Evolutionary conservation across 1,140 invertebrate species (phyloP).

Genomic region (Saccostrea echinata): DNA sequence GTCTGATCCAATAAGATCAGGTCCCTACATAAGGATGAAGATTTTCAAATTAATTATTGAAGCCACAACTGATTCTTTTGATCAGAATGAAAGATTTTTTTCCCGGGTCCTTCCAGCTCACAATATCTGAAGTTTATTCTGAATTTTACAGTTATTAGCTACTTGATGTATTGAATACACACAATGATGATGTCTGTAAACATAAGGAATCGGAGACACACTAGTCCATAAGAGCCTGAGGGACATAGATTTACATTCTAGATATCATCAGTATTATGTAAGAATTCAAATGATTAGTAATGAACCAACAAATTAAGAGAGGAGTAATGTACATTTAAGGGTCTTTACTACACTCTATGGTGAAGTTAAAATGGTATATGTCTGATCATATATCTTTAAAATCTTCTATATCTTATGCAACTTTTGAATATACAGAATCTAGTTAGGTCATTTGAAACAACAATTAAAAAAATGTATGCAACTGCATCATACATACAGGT

Average conservation of each 20-base stretch:
- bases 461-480: not conserved
- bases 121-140: not conserved
- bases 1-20: not conserved
- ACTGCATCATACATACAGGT: too few species aligned
- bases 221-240: not conserved
- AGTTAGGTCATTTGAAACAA: too few species aligned
- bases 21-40: not conserved
- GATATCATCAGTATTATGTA: conserved; percentile 1
- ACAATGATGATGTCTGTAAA: conserved; percentile 1
- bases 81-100: not conserved
- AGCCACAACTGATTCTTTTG: not conserved
- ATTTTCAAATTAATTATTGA: conserved; percentile 9
- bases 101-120: not conserved
- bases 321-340: not conserved
- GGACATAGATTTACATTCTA: not conserved
- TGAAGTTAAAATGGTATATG: not conserved
- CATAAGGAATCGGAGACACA: not conserved
- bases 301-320: not conserved
- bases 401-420: not conserved
- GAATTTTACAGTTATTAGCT: too few species aligned
- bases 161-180: not conserved
- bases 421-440: not conserved
- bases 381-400: not conserved
- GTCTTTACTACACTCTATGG: not conserved
- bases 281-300: not conserved